phyloP scores from a whole-genome alignment of 2,888 invertebrate species.

The Dione vanillae region DNA sequence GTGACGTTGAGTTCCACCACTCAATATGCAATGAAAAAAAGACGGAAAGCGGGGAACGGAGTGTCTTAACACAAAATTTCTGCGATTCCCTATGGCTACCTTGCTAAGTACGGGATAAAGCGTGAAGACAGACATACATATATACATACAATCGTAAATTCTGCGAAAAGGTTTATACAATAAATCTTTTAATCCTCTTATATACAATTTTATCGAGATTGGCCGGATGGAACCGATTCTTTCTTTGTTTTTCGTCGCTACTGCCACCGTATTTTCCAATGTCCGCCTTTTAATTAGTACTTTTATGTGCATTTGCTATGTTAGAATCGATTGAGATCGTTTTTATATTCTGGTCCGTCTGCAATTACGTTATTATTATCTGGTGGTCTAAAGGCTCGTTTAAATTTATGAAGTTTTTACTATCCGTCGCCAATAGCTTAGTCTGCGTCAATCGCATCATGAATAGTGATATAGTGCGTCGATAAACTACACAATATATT shows the following conservation, averaged over 20 bases:
- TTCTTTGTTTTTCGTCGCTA: constrained; percentile 53
- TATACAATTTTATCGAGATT: constrained; percentile 80
- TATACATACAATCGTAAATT: constrained; percentile 55
- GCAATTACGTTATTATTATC: constrained; percentile 35
- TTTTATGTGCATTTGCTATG: constrained; percentile 45
- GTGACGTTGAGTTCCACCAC: too few species aligned
- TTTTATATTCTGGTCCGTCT: constrained; percentile 37
- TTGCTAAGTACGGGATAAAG: too few species aligned
- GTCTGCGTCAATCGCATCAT: not conserved
- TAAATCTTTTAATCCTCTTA: constrained; percentile 82
- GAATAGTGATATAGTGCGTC: not conserved
- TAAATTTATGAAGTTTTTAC: constrained; percentile 21
- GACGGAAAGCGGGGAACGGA: too few species aligned
- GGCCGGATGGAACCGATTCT: constrained; percentile 57
- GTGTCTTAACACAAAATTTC: too few species aligned
- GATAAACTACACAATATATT: not conserved
- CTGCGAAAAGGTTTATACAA: constrained; percentile 76
- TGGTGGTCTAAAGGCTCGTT: constrained; percentile 9
- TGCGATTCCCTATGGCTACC: too few species aligned
- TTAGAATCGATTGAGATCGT: constrained; percentile 40
- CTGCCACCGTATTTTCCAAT: constrained; percentile 54
- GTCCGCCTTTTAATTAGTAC: constrained; percentile 54
- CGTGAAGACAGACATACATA: too few species aligned
- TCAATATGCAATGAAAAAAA: too few species aligned
- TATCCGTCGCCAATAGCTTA: not conserved